Evolutionary conservation across 2,113 vertebrate genomes (phyloP).

Genomic region (Dascyllus trimaculatus): DNA sequence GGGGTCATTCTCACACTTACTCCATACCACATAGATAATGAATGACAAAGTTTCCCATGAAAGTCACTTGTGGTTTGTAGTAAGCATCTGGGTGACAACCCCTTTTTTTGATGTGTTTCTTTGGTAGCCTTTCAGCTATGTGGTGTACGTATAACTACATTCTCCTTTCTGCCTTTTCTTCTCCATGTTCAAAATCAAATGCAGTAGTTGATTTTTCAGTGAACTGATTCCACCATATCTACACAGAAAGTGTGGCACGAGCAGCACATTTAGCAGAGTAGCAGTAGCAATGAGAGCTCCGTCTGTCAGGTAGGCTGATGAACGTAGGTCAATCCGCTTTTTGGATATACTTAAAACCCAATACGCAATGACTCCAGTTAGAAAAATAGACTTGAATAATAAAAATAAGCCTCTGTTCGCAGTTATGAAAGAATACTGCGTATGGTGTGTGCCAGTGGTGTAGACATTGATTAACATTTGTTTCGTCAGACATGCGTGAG

Average conservation of each 20-base stretch:
- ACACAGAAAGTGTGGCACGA: not conserved
- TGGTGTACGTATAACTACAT: too few species aligned
- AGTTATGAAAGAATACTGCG: too few species aligned
- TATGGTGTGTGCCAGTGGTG: too few species aligned
- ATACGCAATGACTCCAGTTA: not conserved
- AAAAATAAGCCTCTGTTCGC: not conserved
- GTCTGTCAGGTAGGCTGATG: not conserved
- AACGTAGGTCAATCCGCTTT: not conserved
- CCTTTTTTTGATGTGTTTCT: too few species aligned
- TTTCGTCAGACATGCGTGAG: too few species aligned
- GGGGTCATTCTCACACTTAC: too few species aligned
- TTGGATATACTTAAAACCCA: not conserved
- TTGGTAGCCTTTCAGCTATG: too few species aligned
- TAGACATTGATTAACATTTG: not conserved
- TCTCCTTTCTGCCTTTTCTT: not conserved
- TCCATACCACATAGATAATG: too few species aligned
- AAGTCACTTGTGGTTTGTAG: too few species aligned
- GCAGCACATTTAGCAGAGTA: not conserved
- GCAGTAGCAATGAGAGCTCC: not conserved
- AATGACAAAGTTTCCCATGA: too few species aligned
- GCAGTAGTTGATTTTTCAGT: not conserved
- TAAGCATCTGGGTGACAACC: too few species aligned
- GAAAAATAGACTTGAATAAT: not conserved
- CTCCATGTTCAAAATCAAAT: conserved; percentile 2
- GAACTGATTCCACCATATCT: not conserved